Evolutionary conservation across 2,113 vertebrate genomes (phyloP), one percentile per base, ranked within the genome.

Genomic region (Sebastes schlegelii): DNA sequence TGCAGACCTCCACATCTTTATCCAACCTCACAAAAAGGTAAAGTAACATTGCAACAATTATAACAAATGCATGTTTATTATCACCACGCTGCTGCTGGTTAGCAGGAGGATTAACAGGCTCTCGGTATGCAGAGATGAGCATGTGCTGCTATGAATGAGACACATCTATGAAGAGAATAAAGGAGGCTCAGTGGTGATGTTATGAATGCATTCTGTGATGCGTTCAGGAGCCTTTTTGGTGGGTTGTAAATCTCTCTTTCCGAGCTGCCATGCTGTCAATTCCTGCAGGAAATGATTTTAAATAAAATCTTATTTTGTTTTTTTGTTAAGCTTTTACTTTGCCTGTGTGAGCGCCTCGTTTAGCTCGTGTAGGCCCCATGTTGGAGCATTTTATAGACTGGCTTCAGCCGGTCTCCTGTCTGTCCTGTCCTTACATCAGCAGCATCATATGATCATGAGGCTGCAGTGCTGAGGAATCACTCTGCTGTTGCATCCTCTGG

Each of bases 351-450:
- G 64, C 73, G 61, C 40, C 45, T 61, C 63, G 43, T 40, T 61
- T 42, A 67, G 74, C 26, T 6, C 69, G 0, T 58, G 75, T n/a
- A 90, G 92, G 90, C 91, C 88, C 26, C 26, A 26, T 26, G 26
- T 13, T 0, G 75, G 55, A 26, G 52, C 54, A 46, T 79, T 69
- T 26, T 26, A 26, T 58, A 68, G 62, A 80, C 94, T 79, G 87
- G 92, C 86, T 92, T 76, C 77, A 93, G 90, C 93, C 93, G 88
- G 93, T 84, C 85, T 26, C 26, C 26, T 26, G 26, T 26, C 26
- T 26, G 26, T 26, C 52, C 46, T 76, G 1, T 87, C 79, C 86
- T 84, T 69, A 74, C 82, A 91, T 89, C 87, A 91, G 89, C 89
- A 87, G 82, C 90, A 91, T 85, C 91, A 85, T 81, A 82, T 85